Base-by-base conservation (phyloP, 2,888 invertebrate genomes). In the Chrysina gloriosa region DNA sequence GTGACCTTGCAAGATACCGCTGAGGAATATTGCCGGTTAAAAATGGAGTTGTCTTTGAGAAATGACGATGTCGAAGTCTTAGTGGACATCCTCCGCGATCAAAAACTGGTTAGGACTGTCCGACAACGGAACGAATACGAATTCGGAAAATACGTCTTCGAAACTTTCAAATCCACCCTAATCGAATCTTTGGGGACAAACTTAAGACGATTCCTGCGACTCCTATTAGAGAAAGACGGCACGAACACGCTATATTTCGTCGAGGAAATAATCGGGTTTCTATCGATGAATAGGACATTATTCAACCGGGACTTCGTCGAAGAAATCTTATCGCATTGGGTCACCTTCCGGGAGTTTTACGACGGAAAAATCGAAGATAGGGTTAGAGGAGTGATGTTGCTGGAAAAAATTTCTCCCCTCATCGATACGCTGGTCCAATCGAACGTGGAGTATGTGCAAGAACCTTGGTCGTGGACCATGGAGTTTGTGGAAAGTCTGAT, bases 101-200 rank as follows among this genome's bases (percentile, higher is more conserved):
- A 68, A 50, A 72, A 50, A 39, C 19, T 56, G 31, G 74, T 79
- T 11, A 76, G 72, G 63, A 69, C 74, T 65, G 58, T 73, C 14
- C 76, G 79, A 19, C 72, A 69, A 25, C 70, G 73, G 5, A 70
- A 73, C 25, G 72, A 74, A 36, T 58, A 75, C 2, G 63, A 65
- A 25, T 75, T 77, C 64, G 81, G 81, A 3, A 63, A 71, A 9
- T 82, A 77, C 68, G 73, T 82, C 19, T 68, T 80, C 29, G 69
- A 72, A 19, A 75, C 69, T 21, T 82, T 81, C 68, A 75, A 75
- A 58, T 74, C 77, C 9, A 69, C 72, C 2, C 50, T 80, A 3
- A 67, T 80, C 1, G 72, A 75, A 9, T 68, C 68, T 50, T 65
- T 81, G 2, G 2, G 78, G n/a, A 63, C 70, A 29, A 71, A 79